These are phyloP conservation scores for Drosophila meridionalis DNA, from an alignment of 2,888 invertebrate genomes.

Conservation along the genomic window DNA sequence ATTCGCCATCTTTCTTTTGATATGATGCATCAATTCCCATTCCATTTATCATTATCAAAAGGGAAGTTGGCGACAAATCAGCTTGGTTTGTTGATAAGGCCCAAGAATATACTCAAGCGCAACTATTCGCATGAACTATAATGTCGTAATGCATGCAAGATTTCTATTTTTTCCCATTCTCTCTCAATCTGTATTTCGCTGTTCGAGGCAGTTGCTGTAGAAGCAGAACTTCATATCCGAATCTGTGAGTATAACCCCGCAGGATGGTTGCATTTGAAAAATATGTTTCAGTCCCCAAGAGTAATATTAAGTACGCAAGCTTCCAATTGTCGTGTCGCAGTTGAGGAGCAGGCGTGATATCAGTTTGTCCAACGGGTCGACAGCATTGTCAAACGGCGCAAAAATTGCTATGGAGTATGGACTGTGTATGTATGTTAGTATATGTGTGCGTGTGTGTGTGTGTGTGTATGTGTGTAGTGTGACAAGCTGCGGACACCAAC, in stretches of 20 bases:
- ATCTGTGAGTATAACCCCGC: not conserved
- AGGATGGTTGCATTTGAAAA: constrained; percentile 14
- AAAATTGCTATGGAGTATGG: constrained; percentile 18
- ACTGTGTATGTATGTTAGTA: constrained; percentile 5
- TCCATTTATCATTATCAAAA: constrained; percentile 15
- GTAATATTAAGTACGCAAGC: constrained; percentile 12
- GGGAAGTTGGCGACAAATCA: constrained; percentile 20
- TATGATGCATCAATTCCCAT: constrained; percentile 19
- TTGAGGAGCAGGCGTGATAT: constrained; percentile 45
- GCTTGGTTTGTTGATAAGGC: constrained; percentile 24
- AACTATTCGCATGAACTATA: constrained; percentile 19
- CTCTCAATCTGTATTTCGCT: not conserved
- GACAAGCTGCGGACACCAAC: constrained; percentile 28
- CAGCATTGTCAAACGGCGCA: constrained; percentile 40
- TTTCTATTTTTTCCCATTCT: not conserved
- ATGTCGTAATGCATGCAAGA: constrained; percentile 8
- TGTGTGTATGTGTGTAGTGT: constrained; percentile 17
- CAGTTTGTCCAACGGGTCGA: constrained; percentile 32
- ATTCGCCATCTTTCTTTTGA: not conserved
- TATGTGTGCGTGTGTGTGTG: not conserved
- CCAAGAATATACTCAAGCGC: constrained; percentile 14
- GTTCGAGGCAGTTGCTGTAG: not conserved
- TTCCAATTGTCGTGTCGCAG: constrained; percentile 27
- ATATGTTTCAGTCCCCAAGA: constrained; percentile 4
- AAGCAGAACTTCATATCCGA: constrained; percentile 4